Evolutionary conservation across 1,140 invertebrate genomes (phyloP).

Genomic region (Drosophila truncata): DNA sequence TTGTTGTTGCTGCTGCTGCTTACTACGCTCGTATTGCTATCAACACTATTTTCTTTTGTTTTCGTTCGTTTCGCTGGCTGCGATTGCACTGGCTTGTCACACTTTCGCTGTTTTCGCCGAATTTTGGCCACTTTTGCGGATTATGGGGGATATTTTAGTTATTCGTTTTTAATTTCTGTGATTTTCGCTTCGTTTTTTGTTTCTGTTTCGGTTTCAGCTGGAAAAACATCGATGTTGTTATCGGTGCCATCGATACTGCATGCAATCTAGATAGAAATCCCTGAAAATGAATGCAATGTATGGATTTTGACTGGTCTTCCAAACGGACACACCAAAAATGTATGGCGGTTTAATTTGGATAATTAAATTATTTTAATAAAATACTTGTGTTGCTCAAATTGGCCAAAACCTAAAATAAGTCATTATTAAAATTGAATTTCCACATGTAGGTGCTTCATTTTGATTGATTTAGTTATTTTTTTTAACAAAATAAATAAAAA

Average conservation of each 20-base stretch:
- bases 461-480: too few species aligned
- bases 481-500: background rate
- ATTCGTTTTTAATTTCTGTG: conserved; percentile 42
- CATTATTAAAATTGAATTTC: background rate
- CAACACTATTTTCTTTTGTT: conserved; percentile 82
- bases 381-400: too few species aligned
- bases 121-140: conserved; percentile 78
- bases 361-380: too few species aligned
- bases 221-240: background rate
- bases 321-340: too few species aligned
- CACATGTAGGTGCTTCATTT: background rate
- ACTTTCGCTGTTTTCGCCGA: conserved; percentile 80
- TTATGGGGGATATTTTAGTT: conserved; percentile 33
- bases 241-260: background rate
- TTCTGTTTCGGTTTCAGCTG: conserved; percentile 25
- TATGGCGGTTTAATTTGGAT: too few species aligned
- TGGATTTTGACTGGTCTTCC: too few species aligned
- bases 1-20: conserved; percentile 62
- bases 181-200: conserved; percentile 44
- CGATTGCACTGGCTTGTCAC: conserved; percentile 74
- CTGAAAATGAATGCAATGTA: background rate
- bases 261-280: background rate
- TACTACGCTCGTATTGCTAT: conserved; percentile 72
- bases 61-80: conserved; percentile 74
- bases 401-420: too few species aligned